A percentile compares a stretch with the other conserved stretches of the same genome.
Evolutionary conservation across 2,797 vertebrate species (phyloP).

Genomic region (Arremon brunneinucha): DNA sequence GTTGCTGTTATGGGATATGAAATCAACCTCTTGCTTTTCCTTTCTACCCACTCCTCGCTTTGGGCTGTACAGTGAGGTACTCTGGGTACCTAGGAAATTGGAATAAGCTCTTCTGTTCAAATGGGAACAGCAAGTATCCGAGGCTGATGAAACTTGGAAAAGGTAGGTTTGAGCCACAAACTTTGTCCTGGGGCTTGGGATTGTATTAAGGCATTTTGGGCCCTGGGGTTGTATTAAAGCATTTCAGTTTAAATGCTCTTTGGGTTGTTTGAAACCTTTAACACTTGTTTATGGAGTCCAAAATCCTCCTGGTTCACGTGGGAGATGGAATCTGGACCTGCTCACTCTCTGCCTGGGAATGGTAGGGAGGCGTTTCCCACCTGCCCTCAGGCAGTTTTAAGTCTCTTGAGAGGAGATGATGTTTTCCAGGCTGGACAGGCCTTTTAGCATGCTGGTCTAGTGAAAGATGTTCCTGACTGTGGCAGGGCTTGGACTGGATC

Average conservation of each 20-base stretch:
- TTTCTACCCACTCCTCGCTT: neutral
- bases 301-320: neutral
- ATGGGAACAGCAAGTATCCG: conserved; percentile 69
- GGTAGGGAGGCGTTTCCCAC: neutral
- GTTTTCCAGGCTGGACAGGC: neutral
- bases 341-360: neutral
- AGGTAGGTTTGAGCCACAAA: conserved; percentile 73
- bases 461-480: neutral
- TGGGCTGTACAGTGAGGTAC: conserved; percentile 79
- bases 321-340: neutral
- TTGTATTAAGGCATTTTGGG: neutral
- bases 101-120: conserved; percentile 85
- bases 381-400: neutral
- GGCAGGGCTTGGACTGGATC: neutral
- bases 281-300: neutral
- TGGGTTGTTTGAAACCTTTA: neutral
- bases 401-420: neutral
- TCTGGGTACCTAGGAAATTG: conserved; percentile 87
- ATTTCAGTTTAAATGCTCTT: neutral
- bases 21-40: neutral
- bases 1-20: neutral
- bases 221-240: neutral
- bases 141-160: conserved; percentile 88
- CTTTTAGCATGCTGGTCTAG: neutral
- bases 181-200: neutral